phyloP scores from a whole-genome alignment of 2,888 invertebrate species.

The Pandemis cinnamomeana region DNA sequence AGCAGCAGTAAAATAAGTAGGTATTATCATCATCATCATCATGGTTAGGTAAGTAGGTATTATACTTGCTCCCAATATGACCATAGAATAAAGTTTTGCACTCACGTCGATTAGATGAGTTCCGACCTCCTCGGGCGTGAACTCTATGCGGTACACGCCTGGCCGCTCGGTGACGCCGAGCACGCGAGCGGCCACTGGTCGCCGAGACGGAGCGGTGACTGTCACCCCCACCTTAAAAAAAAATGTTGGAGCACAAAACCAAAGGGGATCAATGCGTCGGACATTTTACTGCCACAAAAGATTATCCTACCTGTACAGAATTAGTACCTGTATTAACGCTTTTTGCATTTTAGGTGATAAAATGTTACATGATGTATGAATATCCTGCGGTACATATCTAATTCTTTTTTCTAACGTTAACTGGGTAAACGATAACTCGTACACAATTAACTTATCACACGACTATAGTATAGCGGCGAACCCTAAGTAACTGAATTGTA shows the following conservation, averaged over 20 bases:
- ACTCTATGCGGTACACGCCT: constrained; percentile 95
- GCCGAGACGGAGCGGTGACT: constrained; percentile 93
- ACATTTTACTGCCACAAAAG: constrained; percentile 21
- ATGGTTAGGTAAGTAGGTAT: too few relatives aligned
- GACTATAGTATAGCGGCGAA: too few relatives aligned
- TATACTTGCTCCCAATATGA: too few relatives aligned
- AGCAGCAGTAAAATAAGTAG: too few relatives aligned
- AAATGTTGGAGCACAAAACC: too few relatives aligned
- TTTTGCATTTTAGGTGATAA: too few relatives aligned
- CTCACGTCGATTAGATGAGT: constrained; percentile 96
- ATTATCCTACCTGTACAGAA: not conserved
- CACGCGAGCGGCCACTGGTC: constrained; percentile 92
- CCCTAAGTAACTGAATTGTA: too few relatives aligned
- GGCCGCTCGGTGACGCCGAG: constrained; percentile 91
- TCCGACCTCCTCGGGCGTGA: constrained; percentile 96
- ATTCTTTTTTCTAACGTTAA: not conserved
- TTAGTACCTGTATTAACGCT: not conserved
- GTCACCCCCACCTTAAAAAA: constrained; percentile 84
- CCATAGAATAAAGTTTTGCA: constrained; percentile 15
- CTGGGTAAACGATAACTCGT: too few relatives aligned
- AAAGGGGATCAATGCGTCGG: not conserved
- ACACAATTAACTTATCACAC: too few relatives aligned
- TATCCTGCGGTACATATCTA: not conserved
- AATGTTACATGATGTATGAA: too few relatives aligned
- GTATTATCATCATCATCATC: too few relatives aligned